phyloP scores from a whole-genome alignment of 1,140 invertebrate genomes.

The Muscidifurax raptorellus region DNA sequence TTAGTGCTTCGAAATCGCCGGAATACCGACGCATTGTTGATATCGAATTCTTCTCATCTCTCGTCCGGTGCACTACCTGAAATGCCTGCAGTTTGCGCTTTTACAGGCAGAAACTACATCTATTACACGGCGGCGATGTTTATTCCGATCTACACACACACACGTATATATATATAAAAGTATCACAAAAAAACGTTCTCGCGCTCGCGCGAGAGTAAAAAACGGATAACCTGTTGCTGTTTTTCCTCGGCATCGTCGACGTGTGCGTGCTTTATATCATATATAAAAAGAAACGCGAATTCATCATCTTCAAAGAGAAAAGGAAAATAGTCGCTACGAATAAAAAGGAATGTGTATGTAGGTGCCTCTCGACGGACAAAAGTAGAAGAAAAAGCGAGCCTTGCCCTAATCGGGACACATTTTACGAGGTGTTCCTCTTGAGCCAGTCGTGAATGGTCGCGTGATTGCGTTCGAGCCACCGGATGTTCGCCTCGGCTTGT shows the following conservation, averaged over 20 bases:
- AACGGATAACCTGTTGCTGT: not conserved
- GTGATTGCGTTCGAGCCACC: conserved; percentile 88
- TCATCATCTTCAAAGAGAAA: too few species aligned
- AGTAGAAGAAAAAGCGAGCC: not conserved
- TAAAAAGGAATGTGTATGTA: too few species aligned
- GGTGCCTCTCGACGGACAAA: not conserved
- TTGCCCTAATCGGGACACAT: not conserved
- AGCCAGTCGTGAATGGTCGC: conserved; percentile 85
- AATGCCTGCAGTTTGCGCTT: not conserved
- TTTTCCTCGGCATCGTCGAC: not conserved
- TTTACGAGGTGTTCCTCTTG: conserved; percentile 61
- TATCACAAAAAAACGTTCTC: not conserved
- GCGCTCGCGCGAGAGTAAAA: too few species aligned
- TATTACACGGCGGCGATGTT: not conserved
- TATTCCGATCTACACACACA: too few species aligned
- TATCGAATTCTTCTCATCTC: not conserved
- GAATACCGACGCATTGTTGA: not conserved
- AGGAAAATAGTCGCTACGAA: too few species aligned
- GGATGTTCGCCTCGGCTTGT: conserved; percentile 85
- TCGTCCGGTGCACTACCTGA: not conserved
- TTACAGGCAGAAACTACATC: not conserved
- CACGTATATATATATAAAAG: not conserved
- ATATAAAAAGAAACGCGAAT: too few species aligned
- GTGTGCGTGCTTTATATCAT: not conserved
- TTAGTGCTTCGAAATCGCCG: not conserved